Evolutionary conservation across 2,113 vertebrate genomes (phyloP), one percentile per base, ranked within the genome.

Genomic region (Telmatochromis bifrenatus): DNA sequence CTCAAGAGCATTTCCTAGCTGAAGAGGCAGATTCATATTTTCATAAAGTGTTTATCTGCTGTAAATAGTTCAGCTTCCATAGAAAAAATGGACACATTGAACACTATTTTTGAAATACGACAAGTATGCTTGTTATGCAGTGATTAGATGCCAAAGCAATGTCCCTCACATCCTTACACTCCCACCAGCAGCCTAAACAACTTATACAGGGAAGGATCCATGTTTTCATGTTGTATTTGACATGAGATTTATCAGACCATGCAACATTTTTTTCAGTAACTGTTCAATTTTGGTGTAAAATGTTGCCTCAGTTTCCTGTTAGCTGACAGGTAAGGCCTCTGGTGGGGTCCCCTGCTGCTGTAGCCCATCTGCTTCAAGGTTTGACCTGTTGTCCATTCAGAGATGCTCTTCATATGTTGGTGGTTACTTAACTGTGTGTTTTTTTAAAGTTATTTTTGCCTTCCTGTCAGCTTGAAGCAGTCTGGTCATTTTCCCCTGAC

Each of bases 141-240:
- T n/a, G 17, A 19, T 35, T 35, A 3, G 60, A 65, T 65, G 60
- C 9, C 9, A 35, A 35, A 65, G 31, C 31, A 65, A 65, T 65
- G 60, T n/a, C 17, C 60, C 0, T 5, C 60, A n/a, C 9, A 65
- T 65, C 9, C 9, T 0, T 65, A 65, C 31, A 65, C 6, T 35
- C 31, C 60, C 6, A 65, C 31, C 31, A 65, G 60, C 60, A 35
- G 31, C 60, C 0, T n/a, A 65, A 65, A 65, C 9, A 35, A 65
- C 60, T 65, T 35, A n/a, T 65, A 12, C 60, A 62, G 0, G 9
- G 58, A 62, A 35, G 31, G 58, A 62, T 12, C 1, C 58, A 35
- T 35, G 6, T 65, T 35, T n/a, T 65, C 31, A 65, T 35, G 31
- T 62, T n/a, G 58, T 5, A 19, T 7, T 12, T 3, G 31, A 65